Base-by-base conservation (phyloP, 2,888 invertebrate genomes). In the Pedicia rivosa region DNA sequence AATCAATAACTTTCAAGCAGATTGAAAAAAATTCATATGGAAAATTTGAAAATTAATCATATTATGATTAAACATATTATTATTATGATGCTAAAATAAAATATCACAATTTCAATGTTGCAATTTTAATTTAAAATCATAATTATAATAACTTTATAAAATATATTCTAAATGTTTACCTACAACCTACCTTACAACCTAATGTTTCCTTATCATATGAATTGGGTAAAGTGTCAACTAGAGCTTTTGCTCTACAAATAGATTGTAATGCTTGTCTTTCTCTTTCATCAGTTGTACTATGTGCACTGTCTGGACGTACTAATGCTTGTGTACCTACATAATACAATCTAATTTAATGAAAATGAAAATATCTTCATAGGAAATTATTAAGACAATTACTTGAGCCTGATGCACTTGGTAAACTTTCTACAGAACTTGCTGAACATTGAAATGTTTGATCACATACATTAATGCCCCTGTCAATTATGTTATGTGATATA, bases 191-290 rank as follows among this genome's bases (percentile, higher is more conserved):
- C 75, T 81, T 82, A 62, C 81, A 83, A 66, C 76, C 76, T 44
- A 86, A 68, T 48, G 80, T 78, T 54, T 84, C 82, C 59, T 78
- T 78, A 62, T 84, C 83, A 59, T 83, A 84, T 47, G 82, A 79
- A 65, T 77, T 81, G 49, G 83, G 80, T 48, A 71, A 70, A 60
- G 74, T 80, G 63, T 84, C 83, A 48, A 81, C 76, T 49, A 83
- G 65, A 42, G 83, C 83, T 52, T 77, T 68, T 29, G 82, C 84
- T 51, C 76, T 68, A 47, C 77, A 77, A 50, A 77, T 61, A n/a
- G 34, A 64, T 57, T 72, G 67, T 53, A 62, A 70, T 60, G 48
- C 68, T 66, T 62, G 74, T 73, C 40, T 76, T 74, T 78, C 79
- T 65, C 78, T 78, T 56, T 74, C 76, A 57, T 77, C 80, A 66